Evolutionary conservation across 2,113 vertebrate species (phyloP), one percentile per base, ranked within the genome.

Genomic region (Tragelaphus strepsiceros): DNA sequence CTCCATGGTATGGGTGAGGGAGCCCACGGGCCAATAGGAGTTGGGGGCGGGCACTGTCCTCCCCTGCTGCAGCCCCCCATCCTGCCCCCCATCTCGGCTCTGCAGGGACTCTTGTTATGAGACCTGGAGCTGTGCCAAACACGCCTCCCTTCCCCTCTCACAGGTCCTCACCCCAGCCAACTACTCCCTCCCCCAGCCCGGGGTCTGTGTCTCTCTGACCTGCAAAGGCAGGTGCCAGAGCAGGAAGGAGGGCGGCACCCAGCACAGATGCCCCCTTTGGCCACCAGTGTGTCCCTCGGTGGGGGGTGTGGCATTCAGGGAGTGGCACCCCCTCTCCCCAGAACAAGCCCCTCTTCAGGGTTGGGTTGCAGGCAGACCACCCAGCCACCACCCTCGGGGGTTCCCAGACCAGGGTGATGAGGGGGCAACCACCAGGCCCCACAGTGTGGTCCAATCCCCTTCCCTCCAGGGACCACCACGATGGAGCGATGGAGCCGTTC

Each of bases 201-300:
- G 59, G n/a, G 30, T 67, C 78, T 54, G 32, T 35, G 51, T 56
- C 21, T 15, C 58, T 61, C 9, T 0, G 26, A 71, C 39, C 43
- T 11, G n/a, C 19, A 32, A 78, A 85, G 53, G 83, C 67, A 3
- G 90, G 49, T 26, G 49, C 49, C 49, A 2, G 51, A 24, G 77
- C 15, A 2, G 3, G 28, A 2, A 17, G 64, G 71, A 21, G 28
- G 83, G 30, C 1, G 1, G 21, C 43, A 21, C 16, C 21, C 7
- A 46, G 82, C n/a, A 49, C 43, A 54, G 91, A 88, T 54, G 39
- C 67, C 51, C 90, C 13, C 61, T 24, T 53, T 22, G n/a, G 51
- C 58, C 2, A 7, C 58, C n/a, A 21, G 5, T 3, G 0, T 11
- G 64, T 43, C 89, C 16, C 11, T 7, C 1, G 1, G 21, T 2